These are phyloP conservation scores for Sorex fumeus DNA, from an alignment of 2,113 vertebrate species.

Conservation along the genomic window DNA sequence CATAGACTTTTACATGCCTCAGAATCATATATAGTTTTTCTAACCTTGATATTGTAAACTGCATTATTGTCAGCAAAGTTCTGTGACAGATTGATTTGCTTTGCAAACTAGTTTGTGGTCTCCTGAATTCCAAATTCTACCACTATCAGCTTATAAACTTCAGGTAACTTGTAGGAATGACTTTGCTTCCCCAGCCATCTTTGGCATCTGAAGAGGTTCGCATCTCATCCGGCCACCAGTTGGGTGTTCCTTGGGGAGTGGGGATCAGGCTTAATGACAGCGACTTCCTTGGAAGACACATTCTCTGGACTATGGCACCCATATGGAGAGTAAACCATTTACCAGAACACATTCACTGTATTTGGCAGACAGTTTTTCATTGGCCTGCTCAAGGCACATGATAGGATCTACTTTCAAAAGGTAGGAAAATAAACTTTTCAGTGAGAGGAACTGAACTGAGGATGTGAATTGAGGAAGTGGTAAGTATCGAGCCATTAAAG, in stretches of 20 bases:
- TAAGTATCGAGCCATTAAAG: neutral
- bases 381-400: constrained; percentile 4
- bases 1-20: neutral
- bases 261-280: neutral
- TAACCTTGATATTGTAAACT: constrained; percentile 7
- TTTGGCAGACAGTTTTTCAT: neutral
- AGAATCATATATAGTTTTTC: neutral
- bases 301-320: neutral
- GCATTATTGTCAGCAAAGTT: neutral
- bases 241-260: neutral
- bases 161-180: neutral
- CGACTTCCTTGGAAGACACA: neutral
- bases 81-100: neutral
- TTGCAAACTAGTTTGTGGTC: neutral
- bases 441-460: neutral
- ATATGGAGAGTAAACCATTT: neutral
- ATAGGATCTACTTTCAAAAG: neutral
- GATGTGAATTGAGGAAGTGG: neutral
- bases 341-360: neutral
- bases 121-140: neutral
- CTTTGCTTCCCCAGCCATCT: constrained; percentile 8
- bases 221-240: neutral
- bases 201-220: neutral
- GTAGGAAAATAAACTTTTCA: neutral
- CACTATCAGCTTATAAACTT: neutral